Percentiles rank a stretch among this genome's conserved stretches.
Evolutionary conservation across 2,888 invertebrate species (phyloP).

Genomic region (Apantesis nais): DNA sequence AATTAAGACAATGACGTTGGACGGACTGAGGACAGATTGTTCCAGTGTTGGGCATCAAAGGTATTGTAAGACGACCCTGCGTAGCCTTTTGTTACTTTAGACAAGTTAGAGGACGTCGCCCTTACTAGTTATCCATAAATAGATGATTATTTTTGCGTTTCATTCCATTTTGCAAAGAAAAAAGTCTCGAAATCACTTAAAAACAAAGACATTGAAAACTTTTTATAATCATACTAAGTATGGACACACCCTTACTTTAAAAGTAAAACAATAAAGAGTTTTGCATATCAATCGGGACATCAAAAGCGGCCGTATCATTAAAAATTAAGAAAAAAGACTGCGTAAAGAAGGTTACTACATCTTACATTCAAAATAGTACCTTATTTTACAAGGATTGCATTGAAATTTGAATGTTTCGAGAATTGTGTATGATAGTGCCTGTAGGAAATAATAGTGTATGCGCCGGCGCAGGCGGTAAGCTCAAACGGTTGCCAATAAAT

Average conservation of each 20-base stretch:
- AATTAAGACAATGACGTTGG: slow-evolving; percentile 16
- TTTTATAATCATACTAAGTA: slow-evolving; percentile 19
- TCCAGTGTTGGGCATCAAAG: slow-evolving; percentile 27
- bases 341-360: slow-evolving; percentile 33
- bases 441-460: slow-evolving; percentile 51
- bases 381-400: slow-evolving; percentile 29
- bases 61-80: slow-evolving; percentile 31
- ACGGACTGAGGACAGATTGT: slow-evolving; percentile 13
- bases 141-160: neutral
- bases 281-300: slow-evolving; percentile 79
- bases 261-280: slow-evolving; percentile 70
- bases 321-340: slow-evolving; percentile 55
- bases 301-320: slow-evolving; percentile 76
- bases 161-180: neutral
- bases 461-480: slow-evolving; percentile 67
- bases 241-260: slow-evolving; percentile 41
- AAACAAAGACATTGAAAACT: slow-evolving; percentile 12
- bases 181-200: neutral
- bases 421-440: slow-evolving; percentile 33
- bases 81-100: slow-evolving; percentile 29
- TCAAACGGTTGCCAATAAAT: slow-evolving; percentile 73
- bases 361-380: slow-evolving; percentile 19
- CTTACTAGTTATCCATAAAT: neutral
- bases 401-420: slow-evolving; percentile 26
- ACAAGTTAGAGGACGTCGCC: slow-evolving; percentile 24